Conservation (phyloP, 2,888 invertebrate genomes). For the Dexiosoma caninum region DNA sequence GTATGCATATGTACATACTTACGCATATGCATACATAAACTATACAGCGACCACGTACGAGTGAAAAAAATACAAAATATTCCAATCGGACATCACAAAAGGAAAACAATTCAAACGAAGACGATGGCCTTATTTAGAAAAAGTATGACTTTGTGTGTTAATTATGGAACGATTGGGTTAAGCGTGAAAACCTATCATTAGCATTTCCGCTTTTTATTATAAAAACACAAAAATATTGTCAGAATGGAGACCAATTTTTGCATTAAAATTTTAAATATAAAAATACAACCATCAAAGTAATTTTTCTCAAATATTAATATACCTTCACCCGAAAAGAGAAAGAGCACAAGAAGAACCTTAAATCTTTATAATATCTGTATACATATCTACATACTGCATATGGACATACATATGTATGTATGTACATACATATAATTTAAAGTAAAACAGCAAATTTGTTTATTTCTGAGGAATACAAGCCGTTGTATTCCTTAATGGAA, state of each 20-base stretch:
- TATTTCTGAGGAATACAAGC: slow-evolving; percentile 36
- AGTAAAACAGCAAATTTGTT: slow-evolving; percentile 57
- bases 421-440: slow-evolving; percentile 75
- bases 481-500: slow-evolving; percentile 9
- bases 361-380: too few species aligned
- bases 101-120: slow-evolving; percentile 14
- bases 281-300: slow-evolving; percentile 33
- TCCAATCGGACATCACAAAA: slow-evolving; percentile 32
- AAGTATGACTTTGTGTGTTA: slow-evolving; percentile 51
- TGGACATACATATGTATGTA: too few species aligned
- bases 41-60: slow-evolving; percentile 57
- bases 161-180: slow-evolving; percentile 57
- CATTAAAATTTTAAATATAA: slow-evolving; percentile 39
- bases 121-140: slow-evolving; percentile 28
- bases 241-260: slow-evolving; percentile 50
- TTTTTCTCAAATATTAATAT: not conserved
- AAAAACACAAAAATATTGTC: slow-evolving; percentile 37
- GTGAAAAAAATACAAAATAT: not conserved
- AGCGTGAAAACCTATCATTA: slow-evolving; percentile 76
- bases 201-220: slow-evolving; percentile 78
- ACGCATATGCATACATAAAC: slow-evolving; percentile 34
- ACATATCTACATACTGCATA: too few species aligned
- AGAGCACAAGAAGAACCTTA: slow-evolving; percentile 19
- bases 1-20: too few species aligned
- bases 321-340: not conserved